Base-by-base conservation (phyloP, 2,113 vertebrate genomes). In the Eolophus roseicapilla region DNA sequence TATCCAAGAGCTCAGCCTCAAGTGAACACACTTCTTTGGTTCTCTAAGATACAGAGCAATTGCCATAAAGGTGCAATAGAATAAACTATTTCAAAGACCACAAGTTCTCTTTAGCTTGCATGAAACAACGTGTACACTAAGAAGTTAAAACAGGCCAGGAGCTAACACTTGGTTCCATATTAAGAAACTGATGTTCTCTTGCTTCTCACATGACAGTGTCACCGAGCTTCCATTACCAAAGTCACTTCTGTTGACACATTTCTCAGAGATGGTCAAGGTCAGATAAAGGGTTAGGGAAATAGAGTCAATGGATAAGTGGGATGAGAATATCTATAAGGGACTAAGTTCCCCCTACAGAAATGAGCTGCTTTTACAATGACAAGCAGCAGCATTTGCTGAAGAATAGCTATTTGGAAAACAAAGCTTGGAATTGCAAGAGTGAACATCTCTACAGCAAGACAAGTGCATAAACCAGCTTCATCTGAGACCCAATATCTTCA, bases 11-110 rank as follows among this genome's bases (percentile, higher is more conserved):
- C 60, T 80, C 39, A 35, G 47, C 39, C 62, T 7, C 23, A 31
- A 41, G 9, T 0, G 9, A 47, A 13, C 14, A 35, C 15, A 5
- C 17, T 5, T 21, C 17, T 14, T 10, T 3, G 46, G 33, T 39
- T n/a, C 39, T 50, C 11, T 44, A 63, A 71, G 24, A 33, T 8
- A 10, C 5, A 39, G 15, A 1, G 10, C 25, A 15, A 39, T 39
- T 39, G 39, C 39, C 71, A 29, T 3, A 12, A 43, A 35, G 23
- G 28, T 35, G 25, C 2, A 9, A 49, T 2, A 28, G 39, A 68
- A 49, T 5, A 57, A 88, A 25, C 8, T 16, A 10, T 5, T 79
- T 28, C 68, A n/a, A 55, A 86, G 33, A 11, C 23, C n/a, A 11
- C 23, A 69, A 20, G 29, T 33, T 62, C 19, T 3, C 31, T 28